These are phyloP conservation scores for Enteromius anoplus DNA, from an alignment of 2,797 vertebrate species.

Conservation along the genomic window DNA sequence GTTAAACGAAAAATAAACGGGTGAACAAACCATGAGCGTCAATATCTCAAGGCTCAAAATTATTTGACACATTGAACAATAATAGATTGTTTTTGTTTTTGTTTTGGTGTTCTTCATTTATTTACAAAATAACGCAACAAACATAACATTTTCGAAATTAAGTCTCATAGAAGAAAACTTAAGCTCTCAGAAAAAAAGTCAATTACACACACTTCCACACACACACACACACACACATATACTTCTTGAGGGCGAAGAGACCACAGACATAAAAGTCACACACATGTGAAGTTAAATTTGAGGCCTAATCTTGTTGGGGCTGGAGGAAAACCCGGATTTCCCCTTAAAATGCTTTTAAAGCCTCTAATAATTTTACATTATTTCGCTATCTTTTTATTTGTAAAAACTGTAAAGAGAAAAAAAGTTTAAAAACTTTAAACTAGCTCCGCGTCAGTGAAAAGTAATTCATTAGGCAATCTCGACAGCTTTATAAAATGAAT, in stretches of 20 bases:
- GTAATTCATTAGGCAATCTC: neutral
- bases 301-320: slow-evolving; percentile 11
- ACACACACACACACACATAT: neutral
- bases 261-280: slow-evolving; percentile 33
- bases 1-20: neutral
- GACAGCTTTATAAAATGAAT: neutral
- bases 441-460: neutral
- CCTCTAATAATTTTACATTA: neutral
- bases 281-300: slow-evolving; percentile 23
- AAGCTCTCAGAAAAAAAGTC: neutral
- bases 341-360: neutral
- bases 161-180: neutral
- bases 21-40: neutral
- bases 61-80: neutral
- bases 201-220: neutral
- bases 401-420: neutral
- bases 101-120: neutral
- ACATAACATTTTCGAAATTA: neutral
- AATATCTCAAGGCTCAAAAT: neutral
- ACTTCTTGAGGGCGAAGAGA: slow-evolving; percentile 13
- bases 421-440: neutral
- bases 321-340: neutral
- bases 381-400: neutral
- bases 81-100: too few species aligned
- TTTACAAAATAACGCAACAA: neutral